Base-by-base conservation (phyloP, 1,140 invertebrate species). In the Penaeus indicus region DNA sequence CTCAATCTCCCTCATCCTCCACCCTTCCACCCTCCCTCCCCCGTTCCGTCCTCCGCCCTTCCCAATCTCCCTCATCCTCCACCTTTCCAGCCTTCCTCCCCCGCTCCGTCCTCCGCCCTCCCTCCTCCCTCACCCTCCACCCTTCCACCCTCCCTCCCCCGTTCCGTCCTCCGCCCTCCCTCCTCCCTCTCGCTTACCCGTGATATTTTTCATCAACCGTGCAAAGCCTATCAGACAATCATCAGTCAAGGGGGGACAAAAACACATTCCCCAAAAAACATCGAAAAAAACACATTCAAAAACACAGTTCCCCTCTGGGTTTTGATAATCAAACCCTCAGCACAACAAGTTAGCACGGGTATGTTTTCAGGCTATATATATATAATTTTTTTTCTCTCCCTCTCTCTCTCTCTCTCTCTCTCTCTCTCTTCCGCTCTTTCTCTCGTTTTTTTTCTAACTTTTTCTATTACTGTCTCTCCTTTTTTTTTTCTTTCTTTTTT, bases 161-260 rank as follows among this genome's bases (percentile, higher is more conserved):
- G 19, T 8, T 27, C 69, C 54, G 10, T n/a, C 32, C 61, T 77
- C 54, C 21, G 3, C 86, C 80, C 62, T 81, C 69, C 64, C 25
- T n/a, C 81, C 21, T 78, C 67, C 84, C 86, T 54, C 86, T 83
- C 77, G 63, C 79, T 81, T 61, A 25, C 64, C 32, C 19, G 42
- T 62, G 69, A 64, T 88, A 88, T 88, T 88, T 88, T 88, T 83
- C 86, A 88, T 88, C 86, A 88, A 38, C 86, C 81, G 64, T 82
- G 86, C 80, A 61, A 75, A 84, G 86, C 86, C 86, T 88, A 88
- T 88, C 86, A 88, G 54, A 83, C 86, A 88, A 88, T 88, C 86
- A 88, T 88, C 86, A 88, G 86, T 88, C 86, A 88, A 83, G 81
- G 62, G 85, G 32, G 86, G 86, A 84, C 80, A 88, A 83, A 88